Percentiles rank a stretch among this genome's conserved stretches.
phyloP scores from a whole-genome alignment of 2,113 vertebrate genomes.

The Grus americana region DNA sequence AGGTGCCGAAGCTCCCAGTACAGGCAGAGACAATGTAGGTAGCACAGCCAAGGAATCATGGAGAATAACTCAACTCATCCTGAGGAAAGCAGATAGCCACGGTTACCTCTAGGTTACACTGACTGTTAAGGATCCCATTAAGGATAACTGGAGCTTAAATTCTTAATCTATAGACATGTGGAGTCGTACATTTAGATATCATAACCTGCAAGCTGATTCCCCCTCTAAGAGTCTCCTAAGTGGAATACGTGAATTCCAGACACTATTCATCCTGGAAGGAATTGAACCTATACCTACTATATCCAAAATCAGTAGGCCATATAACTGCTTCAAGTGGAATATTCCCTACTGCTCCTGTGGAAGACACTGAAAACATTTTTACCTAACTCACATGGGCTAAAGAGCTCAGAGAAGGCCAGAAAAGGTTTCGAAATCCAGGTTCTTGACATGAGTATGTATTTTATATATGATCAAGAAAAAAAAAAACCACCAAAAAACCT shows the following conservation, averaged over 20 bases:
- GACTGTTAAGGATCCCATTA: background rate
- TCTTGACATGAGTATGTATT: background rate
- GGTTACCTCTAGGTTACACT: background rate
- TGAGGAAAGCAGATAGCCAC: background rate
- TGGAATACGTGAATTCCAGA: background rate
- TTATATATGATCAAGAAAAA: background rate
- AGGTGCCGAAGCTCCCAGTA: background rate
- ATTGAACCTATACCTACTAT: background rate
- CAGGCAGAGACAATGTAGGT: background rate
- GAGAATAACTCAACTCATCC: background rate
- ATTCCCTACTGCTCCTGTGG: background rate
- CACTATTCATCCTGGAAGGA: background rate
- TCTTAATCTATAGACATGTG: background rate
- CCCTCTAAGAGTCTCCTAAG: background rate
- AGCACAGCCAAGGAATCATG: background rate
- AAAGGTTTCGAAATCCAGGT: background rate
- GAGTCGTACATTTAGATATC: background rate
- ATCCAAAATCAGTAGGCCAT: background rate
- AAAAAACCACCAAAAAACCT: background rate
- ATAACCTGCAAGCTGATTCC: background rate
- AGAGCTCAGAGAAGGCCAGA: background rate
- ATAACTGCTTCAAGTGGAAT: background rate
- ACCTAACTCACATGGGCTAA: background rate
- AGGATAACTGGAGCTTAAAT: background rate
- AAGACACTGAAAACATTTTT: background rate